Evolutionary conservation across 2,888 invertebrate species (phyloP), one percentile per base, ranked within the genome.

Genomic region (Balanococcus diminutus): DNA sequence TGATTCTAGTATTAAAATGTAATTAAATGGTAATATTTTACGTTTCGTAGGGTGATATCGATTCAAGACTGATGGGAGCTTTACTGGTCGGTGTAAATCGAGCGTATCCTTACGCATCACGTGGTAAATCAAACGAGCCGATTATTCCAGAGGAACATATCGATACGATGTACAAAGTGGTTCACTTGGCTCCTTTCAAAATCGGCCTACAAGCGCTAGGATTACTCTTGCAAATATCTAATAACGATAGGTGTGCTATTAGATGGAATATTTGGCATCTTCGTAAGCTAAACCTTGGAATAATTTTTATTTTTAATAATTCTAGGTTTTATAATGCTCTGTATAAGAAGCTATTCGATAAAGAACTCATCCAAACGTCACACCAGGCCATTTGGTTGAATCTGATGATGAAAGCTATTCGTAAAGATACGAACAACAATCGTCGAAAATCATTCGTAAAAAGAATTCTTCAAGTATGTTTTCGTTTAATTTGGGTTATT

Each of bases 381-480:
- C 93, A 94, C 89, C 93, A 93, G 81, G 94, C 96, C 0, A 92
- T 97, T 87, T 93, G 98, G 88, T 92, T 98, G 88, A 97, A 96
- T 89, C 92, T 99, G 86, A 90, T 98, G 25, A 97, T 94, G 90
- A 95, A 96, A 89, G 94, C 97, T 67, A 91, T 98, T 88, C 93
- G 94, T 89, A 93, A 93, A 87, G 99, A 99, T 91, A 91, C 91
- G 5, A 93, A 94, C 88, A 89, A 92, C 0, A 90, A 92, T 4
- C 91, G 99, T 82, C 92, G 95, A 0, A 93, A 94, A 89, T 95
- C 97, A 0, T 97, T 98, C 89, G 90, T 97, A 0, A 99, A 98
- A 90, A 91, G 97, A 32, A 90, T 96, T 86, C 90, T 97, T 11
- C 95, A 96, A 91, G 91, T 93, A 89, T 3, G 61, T 83, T 9